phyloP scores from a whole-genome alignment of 2,797 vertebrate species.

The Pseudopleuronectes americanus region DNA sequence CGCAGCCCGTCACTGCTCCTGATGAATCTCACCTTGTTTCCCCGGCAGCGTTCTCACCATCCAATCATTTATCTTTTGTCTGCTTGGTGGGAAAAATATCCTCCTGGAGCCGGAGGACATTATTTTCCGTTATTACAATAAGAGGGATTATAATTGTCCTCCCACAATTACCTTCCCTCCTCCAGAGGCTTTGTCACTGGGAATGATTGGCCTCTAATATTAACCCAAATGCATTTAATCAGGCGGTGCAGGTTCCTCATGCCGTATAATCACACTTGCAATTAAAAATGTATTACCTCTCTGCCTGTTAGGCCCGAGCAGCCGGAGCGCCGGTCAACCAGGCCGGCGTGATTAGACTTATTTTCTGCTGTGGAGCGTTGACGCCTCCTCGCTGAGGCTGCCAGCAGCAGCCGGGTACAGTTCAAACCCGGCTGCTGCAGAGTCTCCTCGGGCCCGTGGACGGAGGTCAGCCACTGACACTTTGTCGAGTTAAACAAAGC shows the following conservation, averaged over 20 bases:
- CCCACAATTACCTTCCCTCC: constrained; percentile 80
- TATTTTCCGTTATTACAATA: constrained; percentile 83
- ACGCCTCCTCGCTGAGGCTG: background rate
- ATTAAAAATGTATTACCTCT: constrained; percentile 85
- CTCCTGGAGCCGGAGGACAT: constrained; percentile 73
- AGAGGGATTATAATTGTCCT: constrained; percentile 84
- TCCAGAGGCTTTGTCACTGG: constrained; percentile 78
- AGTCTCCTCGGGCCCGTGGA: background rate
- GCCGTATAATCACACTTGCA: constrained; percentile 83
- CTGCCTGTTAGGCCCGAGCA: constrained; percentile 59
- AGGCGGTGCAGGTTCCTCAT: constrained; percentile 79
- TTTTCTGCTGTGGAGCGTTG: constrained; percentile 13
- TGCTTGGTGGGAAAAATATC: constrained; percentile 32
- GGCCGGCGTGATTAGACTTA: constrained; percentile 62
- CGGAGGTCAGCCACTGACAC: background rate
- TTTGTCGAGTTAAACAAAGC: background rate
- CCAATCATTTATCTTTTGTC: constrained; percentile 78
- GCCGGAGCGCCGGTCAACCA: constrained; percentile 44
- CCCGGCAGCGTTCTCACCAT: constrained; percentile 55
- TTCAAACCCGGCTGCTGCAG: too few species aligned
- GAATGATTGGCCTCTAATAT: constrained; percentile 85
- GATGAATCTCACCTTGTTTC: constrained; percentile 56
- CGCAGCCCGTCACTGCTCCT: constrained; percentile 58
- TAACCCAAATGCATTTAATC: constrained; percentile 85
- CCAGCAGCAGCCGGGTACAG: background rate